Evolutionary conservation across 2,888 invertebrate species (phyloP).

Genomic region (Catocala sponsa): DNA sequence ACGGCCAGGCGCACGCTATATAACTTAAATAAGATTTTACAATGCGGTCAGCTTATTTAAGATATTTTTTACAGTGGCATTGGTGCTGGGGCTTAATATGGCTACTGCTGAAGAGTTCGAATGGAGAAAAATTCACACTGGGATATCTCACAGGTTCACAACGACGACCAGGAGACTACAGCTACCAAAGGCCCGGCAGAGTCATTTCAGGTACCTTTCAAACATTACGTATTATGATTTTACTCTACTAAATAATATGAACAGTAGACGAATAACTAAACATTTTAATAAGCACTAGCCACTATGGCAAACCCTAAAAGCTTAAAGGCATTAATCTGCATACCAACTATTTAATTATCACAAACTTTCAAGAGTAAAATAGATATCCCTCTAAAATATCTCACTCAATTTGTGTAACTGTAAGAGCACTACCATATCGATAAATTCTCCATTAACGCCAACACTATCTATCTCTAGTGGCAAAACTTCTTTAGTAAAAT

Average conservation of each 20-base stretch:
- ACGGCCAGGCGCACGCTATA: no score
- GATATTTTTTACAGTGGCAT: conserved; percentile 69
- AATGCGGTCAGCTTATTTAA: not conserved
- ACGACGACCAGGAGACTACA: conserved; percentile 92
- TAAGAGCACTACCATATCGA: conserved; percentile 60
- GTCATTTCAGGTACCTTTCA: conserved; percentile 83
- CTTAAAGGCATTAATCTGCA: conserved; percentile 33
- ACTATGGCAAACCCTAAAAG: conserved; percentile 26
- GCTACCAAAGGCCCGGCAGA: conserved; percentile 92
- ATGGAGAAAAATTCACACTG: conserved; percentile 90
- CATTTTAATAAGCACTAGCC: conserved; percentile 16
- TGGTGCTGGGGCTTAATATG: conserved; percentile 71
- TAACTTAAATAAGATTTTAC: no score
- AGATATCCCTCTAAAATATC: conserved; percentile 28
- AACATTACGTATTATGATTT: not conserved
- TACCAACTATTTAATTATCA: conserved; percentile 33
- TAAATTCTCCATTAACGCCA: conserved; percentile 50
- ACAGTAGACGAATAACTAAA: conserved; percentile 16
- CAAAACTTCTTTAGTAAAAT: conserved; percentile 14
- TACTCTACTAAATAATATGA: not conserved
- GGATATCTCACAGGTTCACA: conserved; percentile 96
- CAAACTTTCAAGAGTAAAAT: conserved; percentile 31
- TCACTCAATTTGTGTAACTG: conserved; percentile 38
- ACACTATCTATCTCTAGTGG: conserved; percentile 36
- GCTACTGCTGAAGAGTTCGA: conserved; percentile 56